Conservation (phyloP, 2,797 vertebrate genomes). For the Heterohyrax brucei region DNA sequence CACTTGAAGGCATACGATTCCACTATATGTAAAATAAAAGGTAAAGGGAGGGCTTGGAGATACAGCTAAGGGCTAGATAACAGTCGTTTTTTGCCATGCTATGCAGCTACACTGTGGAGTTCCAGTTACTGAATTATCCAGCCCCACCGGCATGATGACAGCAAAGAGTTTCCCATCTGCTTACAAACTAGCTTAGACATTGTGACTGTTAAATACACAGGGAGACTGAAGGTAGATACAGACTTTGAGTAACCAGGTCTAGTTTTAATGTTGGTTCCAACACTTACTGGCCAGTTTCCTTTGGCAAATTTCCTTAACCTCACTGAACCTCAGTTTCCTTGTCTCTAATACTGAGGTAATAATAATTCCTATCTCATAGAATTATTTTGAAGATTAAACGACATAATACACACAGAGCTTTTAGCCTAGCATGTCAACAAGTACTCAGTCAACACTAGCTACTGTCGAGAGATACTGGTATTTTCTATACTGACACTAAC, state of each 20-base stretch:
- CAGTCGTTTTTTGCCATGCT: not conserved
- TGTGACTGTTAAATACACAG: not conserved
- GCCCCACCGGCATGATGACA: not conserved
- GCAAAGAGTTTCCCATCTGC: not conserved
- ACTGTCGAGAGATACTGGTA: not conserved
- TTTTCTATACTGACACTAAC: not conserved
- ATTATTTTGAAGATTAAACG: constrained; percentile 31
- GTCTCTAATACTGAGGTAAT: not conserved
- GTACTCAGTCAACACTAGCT: not conserved
- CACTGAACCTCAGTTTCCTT: not conserved
- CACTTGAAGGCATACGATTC: not conserved
- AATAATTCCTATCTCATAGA: not conserved
- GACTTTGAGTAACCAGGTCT: not conserved
- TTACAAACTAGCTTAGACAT: not conserved
- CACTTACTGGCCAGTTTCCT: not conserved
- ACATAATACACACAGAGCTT: not conserved
- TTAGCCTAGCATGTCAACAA: not conserved
- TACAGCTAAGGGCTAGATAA: not conserved
- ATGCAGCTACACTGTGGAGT: not conserved
- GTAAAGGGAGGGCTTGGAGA: not conserved
- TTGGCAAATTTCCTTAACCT: constrained; percentile 39
- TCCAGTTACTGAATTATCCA: not conserved
- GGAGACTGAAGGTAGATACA: not conserved
- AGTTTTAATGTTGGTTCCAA: not conserved
- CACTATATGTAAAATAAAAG: not conserved